These are phyloP conservation scores for Liopterus haemorrhoidalis DNA, from an alignment of 2,888 invertebrate species.

Conservation along the genomic window DNA sequence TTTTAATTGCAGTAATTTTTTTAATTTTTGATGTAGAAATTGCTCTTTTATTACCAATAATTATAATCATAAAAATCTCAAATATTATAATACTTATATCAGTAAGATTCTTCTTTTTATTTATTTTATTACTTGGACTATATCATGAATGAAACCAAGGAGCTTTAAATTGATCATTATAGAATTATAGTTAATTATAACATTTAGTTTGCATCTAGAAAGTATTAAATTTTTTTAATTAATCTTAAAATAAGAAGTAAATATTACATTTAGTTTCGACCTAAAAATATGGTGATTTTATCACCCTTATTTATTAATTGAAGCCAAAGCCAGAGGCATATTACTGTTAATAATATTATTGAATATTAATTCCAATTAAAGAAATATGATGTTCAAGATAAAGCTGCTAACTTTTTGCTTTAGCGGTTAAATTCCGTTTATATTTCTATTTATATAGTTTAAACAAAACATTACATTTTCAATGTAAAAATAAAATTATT, in stretches of 20 bases:
- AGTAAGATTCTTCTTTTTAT: conserved; percentile 43
- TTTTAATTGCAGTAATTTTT: conserved; percentile 59
- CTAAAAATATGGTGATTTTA: conserved; percentile 43
- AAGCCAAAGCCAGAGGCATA: conserved; percentile 54
- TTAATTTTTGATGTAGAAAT: conserved; percentile 66
- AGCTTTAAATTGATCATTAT: conserved; percentile 51
- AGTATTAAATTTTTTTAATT: conserved; percentile 41
- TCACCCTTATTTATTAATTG: conserved; percentile 49
- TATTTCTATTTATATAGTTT: conserved; percentile 60
- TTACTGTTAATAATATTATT: conserved; percentile 62
- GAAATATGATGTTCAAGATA: conserved; percentile 50
- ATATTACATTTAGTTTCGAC: conserved; percentile 51
- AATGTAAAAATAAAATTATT: conserved; percentile 54
- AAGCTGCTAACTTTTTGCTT: conserved; percentile 61
- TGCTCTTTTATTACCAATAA: conserved; percentile 54
- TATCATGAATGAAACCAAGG: conserved; percentile 52
- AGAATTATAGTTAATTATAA: conserved; percentile 48
- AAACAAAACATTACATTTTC: conserved; percentile 62
- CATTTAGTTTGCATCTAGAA: conserved; percentile 50
- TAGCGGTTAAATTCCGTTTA: conserved; percentile 48
- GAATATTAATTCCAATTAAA: conserved; percentile 53
- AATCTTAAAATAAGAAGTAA: conserved; percentile 47
- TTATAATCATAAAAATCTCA: conserved; percentile 41
- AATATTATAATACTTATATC: conserved; percentile 36
- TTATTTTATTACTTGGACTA: conserved; percentile 49